phyloP scores from a whole-genome alignment of 2,797 vertebrate species.

The Acanthornis magna region DNA sequence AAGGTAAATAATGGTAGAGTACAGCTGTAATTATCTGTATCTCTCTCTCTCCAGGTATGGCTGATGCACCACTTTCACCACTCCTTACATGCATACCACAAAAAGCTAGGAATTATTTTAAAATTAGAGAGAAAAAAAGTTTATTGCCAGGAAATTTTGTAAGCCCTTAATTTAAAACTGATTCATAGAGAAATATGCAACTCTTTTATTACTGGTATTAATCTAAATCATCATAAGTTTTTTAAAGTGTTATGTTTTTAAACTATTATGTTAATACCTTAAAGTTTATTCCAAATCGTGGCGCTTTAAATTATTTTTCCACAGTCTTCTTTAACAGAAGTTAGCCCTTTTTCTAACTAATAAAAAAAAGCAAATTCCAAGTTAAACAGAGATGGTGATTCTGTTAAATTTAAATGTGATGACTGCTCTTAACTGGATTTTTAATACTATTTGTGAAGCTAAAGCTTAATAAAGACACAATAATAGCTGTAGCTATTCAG shows the following conservation, averaged over 20 bases:
- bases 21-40: not conserved
- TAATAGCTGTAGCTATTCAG: not conserved
- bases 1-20: not conserved
- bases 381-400: not conserved
- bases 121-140: slow-evolving; percentile 84
- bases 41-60: slow-evolving; percentile 80
- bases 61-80: slow-evolving; percentile 87
- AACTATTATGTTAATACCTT: not conserved
- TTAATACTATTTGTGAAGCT: not conserved
- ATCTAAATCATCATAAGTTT: not conserved
- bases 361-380: not conserved
- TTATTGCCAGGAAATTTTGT: slow-evolving; percentile 24
- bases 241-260: not conserved
- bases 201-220: not conserved
- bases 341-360: not conserved
- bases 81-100: slow-evolving; percentile 89
- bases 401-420: not conserved
- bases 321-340: not conserved
- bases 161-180: slow-evolving; percentile 24
- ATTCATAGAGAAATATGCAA: not conserved
- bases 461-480: not conserved
- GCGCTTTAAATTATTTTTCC: not conserved
- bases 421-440: not conserved
- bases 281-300: not conserved
- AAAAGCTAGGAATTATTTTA: slow-evolving; percentile 91